Percentiles rank a stretch among this genome's conserved stretches.
Conservation (phyloP, 2,888 invertebrate genomes). For the Thereva nobilitata region DNA sequence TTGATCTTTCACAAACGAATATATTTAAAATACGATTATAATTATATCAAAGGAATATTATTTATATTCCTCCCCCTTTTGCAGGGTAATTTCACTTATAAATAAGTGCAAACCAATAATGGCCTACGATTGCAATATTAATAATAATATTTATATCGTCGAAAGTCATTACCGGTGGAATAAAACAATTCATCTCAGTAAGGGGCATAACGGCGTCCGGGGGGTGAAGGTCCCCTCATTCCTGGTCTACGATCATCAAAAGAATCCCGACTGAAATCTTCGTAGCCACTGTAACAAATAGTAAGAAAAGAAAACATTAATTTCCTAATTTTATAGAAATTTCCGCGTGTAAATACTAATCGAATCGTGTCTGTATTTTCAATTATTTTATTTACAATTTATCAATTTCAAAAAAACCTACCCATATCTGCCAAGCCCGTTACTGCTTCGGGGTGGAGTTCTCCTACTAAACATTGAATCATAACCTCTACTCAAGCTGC, state of each 20-base stretch:
- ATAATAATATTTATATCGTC: conserved; percentile 1
- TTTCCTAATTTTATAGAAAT: conserved; percentile 10
- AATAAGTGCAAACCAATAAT: too few species aligned
- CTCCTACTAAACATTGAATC: conserved; percentile 84
- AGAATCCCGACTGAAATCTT: conserved; percentile 85
- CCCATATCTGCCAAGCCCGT: conserved; percentile 58
- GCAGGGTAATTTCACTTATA: too few species aligned
- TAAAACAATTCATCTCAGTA: conserved; percentile 64
- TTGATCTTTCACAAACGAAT: too few species aligned
- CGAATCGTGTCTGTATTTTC: too few species aligned
- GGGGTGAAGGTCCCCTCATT: conserved; percentile 80
- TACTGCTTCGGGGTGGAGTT: conserved; percentile 67
- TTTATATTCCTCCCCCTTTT: too few species aligned
- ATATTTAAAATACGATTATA: too few species aligned
- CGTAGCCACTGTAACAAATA: conserved; percentile 69
- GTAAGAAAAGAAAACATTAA: conserved; percentile 43
- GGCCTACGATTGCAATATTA: conserved; percentile 3
- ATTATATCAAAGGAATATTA: too few species aligned
- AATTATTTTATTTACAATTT: too few species aligned
- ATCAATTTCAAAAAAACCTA: conserved; percentile 41
- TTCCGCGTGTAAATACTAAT: too few species aligned
- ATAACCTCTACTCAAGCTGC: conserved; percentile 68
- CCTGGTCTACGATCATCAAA: conserved; percentile 76
- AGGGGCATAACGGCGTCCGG: conserved; percentile 84
- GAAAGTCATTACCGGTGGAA: conserved; percentile 15